These are phyloP conservation scores for Aphelocoma coerulescens DNA, from an alignment of 2,113 vertebrate species.

Conservation along the genomic window DNA sequence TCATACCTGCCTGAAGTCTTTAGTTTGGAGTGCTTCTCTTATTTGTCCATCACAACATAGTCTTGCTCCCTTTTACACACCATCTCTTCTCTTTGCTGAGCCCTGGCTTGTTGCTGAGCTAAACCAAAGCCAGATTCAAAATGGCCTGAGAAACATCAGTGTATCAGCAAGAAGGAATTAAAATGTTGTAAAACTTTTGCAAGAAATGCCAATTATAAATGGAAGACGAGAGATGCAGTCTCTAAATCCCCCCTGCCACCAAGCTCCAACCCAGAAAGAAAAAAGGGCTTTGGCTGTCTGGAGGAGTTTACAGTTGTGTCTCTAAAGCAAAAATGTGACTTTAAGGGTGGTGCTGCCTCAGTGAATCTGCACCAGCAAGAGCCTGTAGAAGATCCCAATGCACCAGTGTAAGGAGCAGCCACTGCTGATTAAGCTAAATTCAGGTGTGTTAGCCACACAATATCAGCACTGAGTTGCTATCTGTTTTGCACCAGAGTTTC, in stretches of 20 bases:
- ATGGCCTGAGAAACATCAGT: not conserved
- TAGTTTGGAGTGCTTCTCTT: not conserved
- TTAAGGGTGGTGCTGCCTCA: not conserved
- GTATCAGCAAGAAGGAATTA: not conserved
- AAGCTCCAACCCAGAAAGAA: not conserved
- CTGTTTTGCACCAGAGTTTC: not conserved
- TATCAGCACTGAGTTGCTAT: not conserved
- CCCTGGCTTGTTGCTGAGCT: not conserved
- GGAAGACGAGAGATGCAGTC: not conserved
- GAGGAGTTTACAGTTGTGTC: not conserved
- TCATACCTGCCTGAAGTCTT: conserved; percentile 23
- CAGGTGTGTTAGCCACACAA: not conserved
- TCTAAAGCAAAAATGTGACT: not conserved
- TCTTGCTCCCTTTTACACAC: not conserved
- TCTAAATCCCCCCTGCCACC: not conserved
- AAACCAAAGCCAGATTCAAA: not conserved
- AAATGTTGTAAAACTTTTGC: not conserved
- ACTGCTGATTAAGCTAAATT: not conserved
- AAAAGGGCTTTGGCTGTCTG: not conserved
- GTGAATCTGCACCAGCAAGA: not conserved
- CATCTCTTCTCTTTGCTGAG: rapidly evolving
- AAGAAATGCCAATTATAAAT: not conserved
- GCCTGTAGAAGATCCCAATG: not conserved
- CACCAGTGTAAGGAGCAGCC: not conserved
- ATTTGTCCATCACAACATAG: not conserved